Conservation (phyloP, 2,113 vertebrate species). For the Dasypus novemcinctus region DNA sequence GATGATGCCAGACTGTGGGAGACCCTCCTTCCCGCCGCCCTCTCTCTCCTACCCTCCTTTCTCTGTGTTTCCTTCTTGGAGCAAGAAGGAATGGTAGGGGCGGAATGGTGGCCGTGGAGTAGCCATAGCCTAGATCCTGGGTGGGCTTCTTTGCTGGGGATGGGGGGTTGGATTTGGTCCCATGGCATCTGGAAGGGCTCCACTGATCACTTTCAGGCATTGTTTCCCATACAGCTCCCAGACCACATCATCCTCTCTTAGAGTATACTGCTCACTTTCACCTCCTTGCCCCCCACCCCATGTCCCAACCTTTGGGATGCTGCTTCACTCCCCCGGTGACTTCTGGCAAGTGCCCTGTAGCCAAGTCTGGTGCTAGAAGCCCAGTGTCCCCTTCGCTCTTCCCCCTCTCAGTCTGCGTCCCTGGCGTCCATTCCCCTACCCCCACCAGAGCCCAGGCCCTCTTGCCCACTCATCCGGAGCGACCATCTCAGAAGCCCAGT, state of each 20-base stretch:
- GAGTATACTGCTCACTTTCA: too few relatives aligned
- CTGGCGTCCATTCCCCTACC: neutral
- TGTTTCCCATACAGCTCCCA: neutral
- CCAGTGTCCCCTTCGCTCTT: neutral
- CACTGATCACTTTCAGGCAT: neutral
- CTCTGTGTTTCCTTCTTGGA: neutral
- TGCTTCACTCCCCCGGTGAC: too few relatives aligned
- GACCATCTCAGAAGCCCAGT: neutral
- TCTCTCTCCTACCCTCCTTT: neutral
- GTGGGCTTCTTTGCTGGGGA: neutral
- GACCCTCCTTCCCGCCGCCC: neutral
- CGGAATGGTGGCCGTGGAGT: neutral
- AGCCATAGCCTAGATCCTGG: neutral
- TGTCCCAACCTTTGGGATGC: too few relatives aligned
- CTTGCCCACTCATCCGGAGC: neutral
- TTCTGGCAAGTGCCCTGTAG: neutral
- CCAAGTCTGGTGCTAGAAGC: neutral
- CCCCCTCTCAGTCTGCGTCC: neutral
- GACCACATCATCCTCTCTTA: neutral
- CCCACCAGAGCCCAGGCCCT: neutral
- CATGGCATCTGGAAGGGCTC: neutral
- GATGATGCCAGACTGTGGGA: neutral
- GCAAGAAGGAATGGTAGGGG: neutral
- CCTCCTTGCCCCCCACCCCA: too few relatives aligned
- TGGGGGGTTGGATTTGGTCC: too few relatives aligned